phyloP scores from a whole-genome alignment of 2,797 vertebrate species.

The Crocodylus rhombifer region DNA sequence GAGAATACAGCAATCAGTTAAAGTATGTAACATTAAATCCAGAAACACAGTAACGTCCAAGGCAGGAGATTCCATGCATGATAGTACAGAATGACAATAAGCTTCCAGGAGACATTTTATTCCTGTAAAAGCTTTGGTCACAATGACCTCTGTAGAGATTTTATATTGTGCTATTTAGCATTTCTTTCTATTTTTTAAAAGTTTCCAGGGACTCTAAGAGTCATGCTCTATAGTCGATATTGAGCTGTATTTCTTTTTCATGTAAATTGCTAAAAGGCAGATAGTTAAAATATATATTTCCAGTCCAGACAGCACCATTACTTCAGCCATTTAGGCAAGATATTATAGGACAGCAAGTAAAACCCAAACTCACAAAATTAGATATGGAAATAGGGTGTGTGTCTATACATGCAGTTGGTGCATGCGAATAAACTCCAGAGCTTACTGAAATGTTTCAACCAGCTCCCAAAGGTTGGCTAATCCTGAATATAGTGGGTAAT shows the following conservation, averaged over 20 bases:
- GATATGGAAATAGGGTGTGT: too few species aligned
- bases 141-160: constrained; percentile 41
- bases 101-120: constrained; percentile 15
- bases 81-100: constrained; percentile 49
- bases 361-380: fast-evolving
- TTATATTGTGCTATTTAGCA: constrained; percentile 9
- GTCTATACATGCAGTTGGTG: too few species aligned
- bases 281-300: constrained; percentile 44
- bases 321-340: not conserved
- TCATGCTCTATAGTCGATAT: not conserved
- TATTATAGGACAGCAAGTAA: not conserved
- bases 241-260: constrained; percentile 1
- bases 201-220: not conserved
- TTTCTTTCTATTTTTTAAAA: not conserved
- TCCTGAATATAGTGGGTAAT: too few species aligned
- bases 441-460: not conserved
- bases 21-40: not conserved
- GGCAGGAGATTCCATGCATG: not conserved
- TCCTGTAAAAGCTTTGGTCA: constrained; percentile 45
- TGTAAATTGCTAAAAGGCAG: constrained; percentile 6
- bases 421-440: too few species aligned
- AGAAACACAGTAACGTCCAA: constrained; percentile 46
- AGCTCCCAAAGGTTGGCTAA: not conserved
- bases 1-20: not conserved
- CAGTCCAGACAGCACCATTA: not conserved